Conservation (phyloP, 2,113 vertebrate species). For the Hystrix cristata region DNA sequence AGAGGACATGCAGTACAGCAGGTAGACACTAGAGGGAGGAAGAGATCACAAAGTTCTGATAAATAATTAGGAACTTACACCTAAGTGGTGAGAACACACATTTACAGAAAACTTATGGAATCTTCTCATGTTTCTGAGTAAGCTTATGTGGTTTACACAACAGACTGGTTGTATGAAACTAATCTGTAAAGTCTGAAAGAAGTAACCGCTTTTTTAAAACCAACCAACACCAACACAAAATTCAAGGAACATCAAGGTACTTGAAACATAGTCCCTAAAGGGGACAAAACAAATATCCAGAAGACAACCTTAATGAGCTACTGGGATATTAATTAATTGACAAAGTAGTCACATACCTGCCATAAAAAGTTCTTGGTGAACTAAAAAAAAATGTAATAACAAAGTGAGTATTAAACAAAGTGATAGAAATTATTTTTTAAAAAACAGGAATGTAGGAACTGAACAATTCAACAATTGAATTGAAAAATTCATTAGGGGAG, state of each 20-base stretch:
- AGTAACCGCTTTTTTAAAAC: not conserved
- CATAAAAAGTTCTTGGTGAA: not conserved
- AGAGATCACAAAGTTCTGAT: not conserved
- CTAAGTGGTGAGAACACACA: not conserved
- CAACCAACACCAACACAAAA: not conserved
- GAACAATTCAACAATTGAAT: not conserved
- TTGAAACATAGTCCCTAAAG: not conserved
- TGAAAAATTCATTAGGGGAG: not conserved
- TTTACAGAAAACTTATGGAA: not conserved
- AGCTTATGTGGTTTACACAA: not conserved
- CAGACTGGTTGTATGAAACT: not conserved
- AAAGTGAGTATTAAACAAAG: not conserved
- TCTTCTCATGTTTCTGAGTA: not conserved
- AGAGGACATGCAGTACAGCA: not conserved
- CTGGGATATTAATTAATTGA: not conserved
- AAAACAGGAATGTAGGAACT: not conserved
- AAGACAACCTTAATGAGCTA: not conserved
- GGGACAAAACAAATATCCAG: not conserved
- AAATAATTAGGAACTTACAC: not conserved
- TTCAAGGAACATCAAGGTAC: not conserved
- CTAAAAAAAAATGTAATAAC: not conserved
- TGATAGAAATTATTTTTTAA: not conserved
- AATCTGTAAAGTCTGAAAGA: not conserved
- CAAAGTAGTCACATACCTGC: not conserved
- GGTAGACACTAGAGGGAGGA: not conserved